A percentile compares a stretch with the other conserved stretches of the same genome.
These are phyloP conservation scores for Nesidiocoris tenuis DNA, from an alignment of 2,888 invertebrate genomes.

Conservation along the genomic window DNA sequence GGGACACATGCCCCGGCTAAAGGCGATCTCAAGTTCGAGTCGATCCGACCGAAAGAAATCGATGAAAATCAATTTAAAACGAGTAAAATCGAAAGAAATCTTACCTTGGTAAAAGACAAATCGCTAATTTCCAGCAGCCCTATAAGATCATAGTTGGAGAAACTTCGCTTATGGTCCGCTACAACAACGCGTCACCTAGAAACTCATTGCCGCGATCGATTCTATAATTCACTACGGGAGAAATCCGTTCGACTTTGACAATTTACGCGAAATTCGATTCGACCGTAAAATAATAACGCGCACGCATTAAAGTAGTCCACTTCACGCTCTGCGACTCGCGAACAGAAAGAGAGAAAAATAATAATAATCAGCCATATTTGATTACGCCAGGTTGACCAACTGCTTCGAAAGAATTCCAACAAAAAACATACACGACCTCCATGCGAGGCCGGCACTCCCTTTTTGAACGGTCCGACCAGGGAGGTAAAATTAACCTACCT, in stretches of 20 bases:
- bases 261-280: too few relatives aligned
- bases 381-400: constrained; percentile 22
- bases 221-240: not conserved
- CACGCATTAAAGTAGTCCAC: too few relatives aligned
- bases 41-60: too few relatives aligned
- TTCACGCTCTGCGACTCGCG: too few relatives aligned
- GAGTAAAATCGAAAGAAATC: too few relatives aligned
- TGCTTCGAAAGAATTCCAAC: constrained; percentile 24
- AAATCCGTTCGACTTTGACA: too few relatives aligned
- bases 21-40: too few relatives aligned
- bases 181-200: not conserved
- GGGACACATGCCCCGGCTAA: not conserved
- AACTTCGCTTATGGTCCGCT: not conserved
- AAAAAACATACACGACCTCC: not conserved
- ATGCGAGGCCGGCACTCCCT: not conserved
- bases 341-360: too few relatives aligned
- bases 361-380: constrained; percentile 39
- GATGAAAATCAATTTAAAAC: too few relatives aligned
- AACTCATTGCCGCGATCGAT: not conserved
- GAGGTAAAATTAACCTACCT: too few relatives aligned
- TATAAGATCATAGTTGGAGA: not conserved
- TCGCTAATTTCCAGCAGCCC: not conserved
- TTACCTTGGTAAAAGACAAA: not conserved
- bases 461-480: not conserved
- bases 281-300: too few relatives aligned